Conservation (phyloP, 2,797 vertebrate species). For the Fringilla coelebs region DNA sequence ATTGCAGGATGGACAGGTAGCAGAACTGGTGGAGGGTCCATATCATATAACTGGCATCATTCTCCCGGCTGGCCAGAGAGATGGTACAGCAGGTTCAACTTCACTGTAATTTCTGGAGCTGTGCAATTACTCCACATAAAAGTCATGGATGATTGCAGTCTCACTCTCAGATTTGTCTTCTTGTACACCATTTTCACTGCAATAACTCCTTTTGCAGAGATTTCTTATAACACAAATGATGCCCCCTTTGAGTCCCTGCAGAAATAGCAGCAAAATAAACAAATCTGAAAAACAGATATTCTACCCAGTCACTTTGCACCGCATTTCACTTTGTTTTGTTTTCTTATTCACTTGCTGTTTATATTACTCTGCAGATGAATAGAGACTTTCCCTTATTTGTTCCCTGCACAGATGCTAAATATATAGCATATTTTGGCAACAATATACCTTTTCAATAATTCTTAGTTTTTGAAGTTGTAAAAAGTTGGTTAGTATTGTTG, state of each 20-base stretch:
- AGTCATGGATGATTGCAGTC: background rate
- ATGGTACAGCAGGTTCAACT: background rate
- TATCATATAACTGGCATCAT: background rate
- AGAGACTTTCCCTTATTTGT: background rate
- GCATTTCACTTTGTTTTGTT: background rate
- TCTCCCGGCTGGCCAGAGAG: background rate
- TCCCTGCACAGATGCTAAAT: background rate
- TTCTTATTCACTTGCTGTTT: background rate
- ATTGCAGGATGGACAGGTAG: fast-evolving
- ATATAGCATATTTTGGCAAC: background rate
- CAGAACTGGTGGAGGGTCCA: background rate
- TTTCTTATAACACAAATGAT: background rate
- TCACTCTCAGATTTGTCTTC: background rate
- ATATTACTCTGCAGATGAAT: background rate
- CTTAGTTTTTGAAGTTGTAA: background rate
- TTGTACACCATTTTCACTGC: background rate
- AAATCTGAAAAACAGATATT: background rate
- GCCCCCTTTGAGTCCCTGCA: background rate
- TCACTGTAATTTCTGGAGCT: background rate
- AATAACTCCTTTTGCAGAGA: background rate
- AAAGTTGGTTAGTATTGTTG: background rate
- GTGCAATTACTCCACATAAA: background rate
- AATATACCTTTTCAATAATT: background rate
- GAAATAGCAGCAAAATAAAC: background rate
- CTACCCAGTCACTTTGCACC: background rate